Conservation (phyloP, 2,113 vertebrate genomes). For the Mesoclemmys tuberculata region DNA sequence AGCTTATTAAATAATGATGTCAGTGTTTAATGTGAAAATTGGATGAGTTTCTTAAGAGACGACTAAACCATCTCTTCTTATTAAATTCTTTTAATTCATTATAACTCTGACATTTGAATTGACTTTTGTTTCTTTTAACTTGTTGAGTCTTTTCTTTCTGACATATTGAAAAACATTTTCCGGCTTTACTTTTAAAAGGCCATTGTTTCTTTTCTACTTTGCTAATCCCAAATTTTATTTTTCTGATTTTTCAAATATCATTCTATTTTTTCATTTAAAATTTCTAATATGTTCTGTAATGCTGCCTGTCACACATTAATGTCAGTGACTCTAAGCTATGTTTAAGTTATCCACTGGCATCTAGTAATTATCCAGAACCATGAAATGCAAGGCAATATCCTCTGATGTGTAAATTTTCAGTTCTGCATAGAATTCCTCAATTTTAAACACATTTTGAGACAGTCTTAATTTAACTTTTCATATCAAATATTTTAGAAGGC, state of each 20-base stretch:
- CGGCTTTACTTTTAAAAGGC: constrained; percentile 41
- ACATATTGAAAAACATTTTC: constrained; percentile 5
- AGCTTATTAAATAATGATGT: neutral
- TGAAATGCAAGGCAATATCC: constrained; percentile 81
- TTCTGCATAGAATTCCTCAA: constrained; percentile 64
- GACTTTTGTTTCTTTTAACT: constrained; percentile 53
- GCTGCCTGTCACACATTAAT: constrained; percentile 82
- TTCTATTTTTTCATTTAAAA: constrained; percentile 74
- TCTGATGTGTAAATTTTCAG: constrained; percentile 85
- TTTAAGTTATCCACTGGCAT: constrained; percentile 87
- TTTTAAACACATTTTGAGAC: constrained; percentile 69
- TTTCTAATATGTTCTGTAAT: constrained; percentile 76
- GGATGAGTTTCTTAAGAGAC: constrained; percentile 32
- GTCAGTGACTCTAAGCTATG: constrained; percentile 84
- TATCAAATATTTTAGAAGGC: constrained; percentile 28
- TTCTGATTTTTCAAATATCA: constrained; percentile 55
- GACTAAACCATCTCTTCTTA: constrained; percentile 7
- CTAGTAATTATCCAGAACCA: constrained; percentile 86
- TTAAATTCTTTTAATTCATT: constrained; percentile 41
- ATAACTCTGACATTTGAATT: constrained; percentile 31
- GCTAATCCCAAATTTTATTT: constrained; percentile 48
- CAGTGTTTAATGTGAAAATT: constrained; percentile 41
- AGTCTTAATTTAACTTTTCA: constrained; percentile 64
- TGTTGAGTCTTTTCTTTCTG: constrained; percentile 62
- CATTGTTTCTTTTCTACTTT: constrained; percentile 36